Percentiles rank a stretch among this genome's conserved stretches.
Conservation (phyloP, 1,140 invertebrate genomes). For the Whitmania pigra region DNA sequence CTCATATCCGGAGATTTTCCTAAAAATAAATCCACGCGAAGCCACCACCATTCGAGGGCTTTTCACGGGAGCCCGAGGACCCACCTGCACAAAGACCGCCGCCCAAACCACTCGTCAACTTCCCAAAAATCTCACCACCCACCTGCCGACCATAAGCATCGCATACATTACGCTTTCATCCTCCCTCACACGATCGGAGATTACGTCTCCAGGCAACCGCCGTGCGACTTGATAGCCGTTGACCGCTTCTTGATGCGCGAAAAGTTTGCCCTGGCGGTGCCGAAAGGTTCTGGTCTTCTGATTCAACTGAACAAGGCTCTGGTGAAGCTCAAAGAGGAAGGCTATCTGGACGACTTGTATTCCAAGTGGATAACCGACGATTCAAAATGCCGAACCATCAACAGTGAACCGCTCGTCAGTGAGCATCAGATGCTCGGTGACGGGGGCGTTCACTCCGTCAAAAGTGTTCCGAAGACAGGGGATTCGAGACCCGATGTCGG, state of each 20-base stretch:
- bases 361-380: slow-evolving; percentile 16
- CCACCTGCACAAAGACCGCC: slow-evolving; percentile 18
- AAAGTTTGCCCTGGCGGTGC: slow-evolving; percentile 18
- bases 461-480: slow-evolving; percentile 34
- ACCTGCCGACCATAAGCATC: background rate
- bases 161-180: slow-evolving; percentile 22
- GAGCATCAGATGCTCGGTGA: slow-evolving; percentile 34
- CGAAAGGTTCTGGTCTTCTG: slow-evolving; percentile 22
- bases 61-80: slow-evolving; percentile 17
- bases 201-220: slow-evolving; percentile 17
- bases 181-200: slow-evolving; percentile 25
- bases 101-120: slow-evolving; percentile 21
- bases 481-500: slow-evolving; percentile 35
- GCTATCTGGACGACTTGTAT: slow-evolving; percentile 14
- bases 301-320: slow-evolving; percentile 18
- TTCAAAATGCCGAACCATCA: slow-evolving; percentile 22
- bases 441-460: slow-evolving; percentile 35
- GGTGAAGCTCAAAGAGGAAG: background rate
- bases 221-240: slow-evolving; percentile 24
- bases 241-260: slow-evolving; percentile 22
- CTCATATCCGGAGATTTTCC: slow-evolving; percentile 1
- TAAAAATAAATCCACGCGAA: slow-evolving; percentile 12
- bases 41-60: background rate
- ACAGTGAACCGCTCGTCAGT: slow-evolving; percentile 41
- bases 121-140: slow-evolving; percentile 13